Percentiles rank a stretch among this genome's conserved stretches.
phyloP scores from a whole-genome alignment of 2,113 vertebrate genomes.

The Etia nguti region DNA sequence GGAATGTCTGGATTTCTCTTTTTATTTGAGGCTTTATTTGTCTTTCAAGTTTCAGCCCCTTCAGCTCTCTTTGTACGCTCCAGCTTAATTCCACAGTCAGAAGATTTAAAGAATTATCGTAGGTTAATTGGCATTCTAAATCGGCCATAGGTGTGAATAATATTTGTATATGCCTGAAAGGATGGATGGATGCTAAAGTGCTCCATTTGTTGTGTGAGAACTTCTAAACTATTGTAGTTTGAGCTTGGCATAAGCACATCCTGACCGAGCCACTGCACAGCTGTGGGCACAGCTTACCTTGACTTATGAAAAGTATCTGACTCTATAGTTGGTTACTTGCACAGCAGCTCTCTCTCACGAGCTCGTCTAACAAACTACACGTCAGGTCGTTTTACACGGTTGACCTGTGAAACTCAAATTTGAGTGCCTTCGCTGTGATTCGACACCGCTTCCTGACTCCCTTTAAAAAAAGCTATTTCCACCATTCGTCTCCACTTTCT shows the following conservation, averaged over 20 bases:
- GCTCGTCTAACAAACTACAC: neutral
- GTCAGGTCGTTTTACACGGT: rapidly evolving
- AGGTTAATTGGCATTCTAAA: neutral
- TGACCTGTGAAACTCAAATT: rapidly evolving
- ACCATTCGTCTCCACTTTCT: neutral
- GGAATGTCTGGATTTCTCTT: neutral
- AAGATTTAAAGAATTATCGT: neutral
- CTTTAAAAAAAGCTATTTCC: neutral
- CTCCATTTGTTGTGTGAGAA: neutral
- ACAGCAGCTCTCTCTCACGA: neutral
- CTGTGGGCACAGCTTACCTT: neutral
- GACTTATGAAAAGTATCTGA: neutral
- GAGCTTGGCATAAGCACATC: neutral
- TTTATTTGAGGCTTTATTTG: neutral
- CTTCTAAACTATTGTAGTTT: neutral
- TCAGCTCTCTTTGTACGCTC: neutral
- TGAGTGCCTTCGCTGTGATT: neutral
- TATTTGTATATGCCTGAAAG: neutral
- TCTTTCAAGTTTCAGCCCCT: neutral
- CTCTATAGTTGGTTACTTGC: neutral
- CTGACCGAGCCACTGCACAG: neutral
- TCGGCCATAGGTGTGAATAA: neutral
- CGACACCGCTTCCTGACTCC: rapidly evolving
- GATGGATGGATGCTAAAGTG: neutral
- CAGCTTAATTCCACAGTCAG: rapidly evolving